phyloP scores from a whole-genome alignment of 2,888 invertebrate genomes.

The Coremacera marginata region DNA sequence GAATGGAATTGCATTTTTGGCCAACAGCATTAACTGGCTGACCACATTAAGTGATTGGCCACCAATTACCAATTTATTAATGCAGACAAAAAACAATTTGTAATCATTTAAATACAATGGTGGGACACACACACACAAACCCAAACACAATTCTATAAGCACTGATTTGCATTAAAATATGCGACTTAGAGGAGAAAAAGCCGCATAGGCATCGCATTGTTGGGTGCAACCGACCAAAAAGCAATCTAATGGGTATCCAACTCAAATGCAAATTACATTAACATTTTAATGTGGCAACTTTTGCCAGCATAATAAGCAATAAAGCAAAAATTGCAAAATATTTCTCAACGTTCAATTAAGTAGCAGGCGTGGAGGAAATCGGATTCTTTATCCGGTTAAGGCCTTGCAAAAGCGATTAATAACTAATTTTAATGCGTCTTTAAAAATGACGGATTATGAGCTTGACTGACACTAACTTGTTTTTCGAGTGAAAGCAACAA shows the following conservation, averaged over 20 bases:
- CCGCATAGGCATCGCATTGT: neutral
- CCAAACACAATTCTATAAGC: neutral
- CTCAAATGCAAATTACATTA: neutral
- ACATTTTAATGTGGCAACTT: neutral
- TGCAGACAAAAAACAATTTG: conserved; percentile 16
- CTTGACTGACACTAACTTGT: too few relatives aligned
- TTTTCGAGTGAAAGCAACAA: too few relatives aligned
- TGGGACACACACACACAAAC: too few relatives aligned
- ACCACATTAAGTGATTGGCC: conserved; percentile 33
- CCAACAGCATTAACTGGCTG: neutral
- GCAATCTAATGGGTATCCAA: neutral
- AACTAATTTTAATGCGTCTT: neutral
- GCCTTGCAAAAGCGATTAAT: neutral
- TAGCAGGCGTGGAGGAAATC: neutral
- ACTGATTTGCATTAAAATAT: conserved; percentile 18
- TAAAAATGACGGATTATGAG: neutral
- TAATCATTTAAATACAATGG: conserved; percentile 35
- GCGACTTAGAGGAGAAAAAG: neutral
- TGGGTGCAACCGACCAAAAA: neutral
- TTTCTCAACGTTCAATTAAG: conserved; percentile 6
- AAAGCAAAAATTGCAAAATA: neutral
- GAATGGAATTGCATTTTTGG: conserved; percentile 2
- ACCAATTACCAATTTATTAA: conserved; percentile 36
- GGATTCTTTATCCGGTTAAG: neutral
- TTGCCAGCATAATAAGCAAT: neutral